Evolutionary conservation across 1,140 invertebrate genomes (phyloP).

Genomic region (Pinna nobilis): DNA sequence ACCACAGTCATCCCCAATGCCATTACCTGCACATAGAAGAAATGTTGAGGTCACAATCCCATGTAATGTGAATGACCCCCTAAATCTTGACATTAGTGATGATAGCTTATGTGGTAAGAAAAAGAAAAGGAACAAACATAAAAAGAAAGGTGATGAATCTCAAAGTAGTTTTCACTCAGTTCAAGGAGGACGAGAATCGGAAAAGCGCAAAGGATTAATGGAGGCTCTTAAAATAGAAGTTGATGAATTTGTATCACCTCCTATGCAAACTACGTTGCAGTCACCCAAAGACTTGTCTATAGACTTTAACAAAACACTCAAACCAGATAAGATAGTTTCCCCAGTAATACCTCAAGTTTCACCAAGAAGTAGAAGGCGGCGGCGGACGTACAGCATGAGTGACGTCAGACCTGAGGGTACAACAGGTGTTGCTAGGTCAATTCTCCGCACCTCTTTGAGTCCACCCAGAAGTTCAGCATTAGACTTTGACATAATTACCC

Average conservation of each 20-base stretch:
- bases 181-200: conserved; percentile 27
- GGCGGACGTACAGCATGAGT: conserved; percentile 55
- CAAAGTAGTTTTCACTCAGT: conserved; percentile 15
- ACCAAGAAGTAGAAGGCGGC: conserved; percentile 83
- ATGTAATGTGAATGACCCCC: conserved; percentile 91
- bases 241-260: conserved; percentile 20
- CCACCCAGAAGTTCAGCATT: conserved; percentile 31
- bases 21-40: conserved; percentile 88
- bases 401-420: conserved; percentile 43
- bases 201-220: conserved; percentile 48
- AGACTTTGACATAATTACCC: conserved; percentile 40
- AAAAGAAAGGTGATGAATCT: conserved; percentile 49
- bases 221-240: conserved; percentile 65
- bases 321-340: conserved; percentile 91
- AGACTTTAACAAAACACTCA: no score
- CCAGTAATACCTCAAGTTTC: conserved; percentile 87
- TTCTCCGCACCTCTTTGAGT: conserved; percentile 45
- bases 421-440: conserved; percentile 57
- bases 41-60: conserved; percentile 94
- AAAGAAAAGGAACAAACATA: conserved; percentile 68
- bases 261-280: background rate
- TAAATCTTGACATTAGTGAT: conserved; percentile 84
- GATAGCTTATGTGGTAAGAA: conserved; percentile 80
- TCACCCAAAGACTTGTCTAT: no score
- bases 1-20: conserved; percentile 89